Percentiles rank a stretch among this genome's conserved stretches.
These are phyloP conservation scores for Polypedilum vanderplanki DNA, from an alignment of 1,140 invertebrate species.

Conservation along the genomic window DNA sequence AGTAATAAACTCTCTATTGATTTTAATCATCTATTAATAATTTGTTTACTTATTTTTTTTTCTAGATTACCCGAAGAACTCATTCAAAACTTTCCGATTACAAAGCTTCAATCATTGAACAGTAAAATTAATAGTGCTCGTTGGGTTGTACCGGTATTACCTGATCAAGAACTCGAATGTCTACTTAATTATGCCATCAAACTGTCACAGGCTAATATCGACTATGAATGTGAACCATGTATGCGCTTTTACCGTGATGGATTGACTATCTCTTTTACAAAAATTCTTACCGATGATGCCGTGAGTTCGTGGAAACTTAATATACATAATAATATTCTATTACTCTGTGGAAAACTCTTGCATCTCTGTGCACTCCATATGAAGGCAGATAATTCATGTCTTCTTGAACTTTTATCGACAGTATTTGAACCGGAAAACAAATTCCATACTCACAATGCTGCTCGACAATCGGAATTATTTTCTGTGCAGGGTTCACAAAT, in stretches of 20 bases:
- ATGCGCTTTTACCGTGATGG: conserved; percentile 94
- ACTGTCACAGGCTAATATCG: conserved; percentile 72
- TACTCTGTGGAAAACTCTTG: conserved; percentile 86
- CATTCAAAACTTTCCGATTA: conserved; percentile 64
- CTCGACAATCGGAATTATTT: conserved; percentile 72
- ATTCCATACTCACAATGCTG: conserved; percentile 90
- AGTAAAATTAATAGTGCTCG: conserved; percentile 91
- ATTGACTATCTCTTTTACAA: conserved; percentile 90
- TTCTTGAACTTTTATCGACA: conserved; percentile 87
- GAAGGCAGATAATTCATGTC: conserved; percentile 86
- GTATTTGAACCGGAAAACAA: conserved; percentile 90
- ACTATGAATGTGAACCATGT: conserved; percentile 82
- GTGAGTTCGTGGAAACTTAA: conserved; percentile 96
- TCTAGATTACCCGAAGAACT: conserved; percentile 40
- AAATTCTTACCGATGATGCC: conserved; percentile 96
- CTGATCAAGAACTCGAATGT: conserved; percentile 90
- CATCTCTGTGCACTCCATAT: conserved; percentile 87
- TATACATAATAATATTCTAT: conserved; percentile 91
- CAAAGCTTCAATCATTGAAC: conserved; percentile 79
- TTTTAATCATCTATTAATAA: not conserved
- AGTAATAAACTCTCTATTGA: not conserved
- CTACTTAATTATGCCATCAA: conserved; percentile 84
- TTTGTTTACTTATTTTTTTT: not conserved
- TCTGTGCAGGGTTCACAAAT: conserved; percentile 43
- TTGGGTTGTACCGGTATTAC: conserved; percentile 95